Conservation (phyloP, 1,140 invertebrate genomes). For the Drosophila bifasciata region DNA sequence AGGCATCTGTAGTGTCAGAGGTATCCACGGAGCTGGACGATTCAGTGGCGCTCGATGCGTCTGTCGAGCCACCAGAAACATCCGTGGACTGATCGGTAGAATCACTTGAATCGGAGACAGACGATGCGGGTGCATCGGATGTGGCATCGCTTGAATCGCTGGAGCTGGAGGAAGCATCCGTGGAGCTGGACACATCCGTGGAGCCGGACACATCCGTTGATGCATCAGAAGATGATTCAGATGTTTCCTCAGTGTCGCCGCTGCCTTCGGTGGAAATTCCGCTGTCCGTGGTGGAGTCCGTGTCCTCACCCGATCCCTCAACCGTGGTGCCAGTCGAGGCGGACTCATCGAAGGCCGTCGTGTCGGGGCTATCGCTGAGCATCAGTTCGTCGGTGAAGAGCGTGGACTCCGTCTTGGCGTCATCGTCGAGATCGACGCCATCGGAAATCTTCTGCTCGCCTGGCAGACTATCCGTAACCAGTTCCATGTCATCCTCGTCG, state of each 20-base stretch:
- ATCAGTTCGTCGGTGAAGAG: constrained; percentile 86
- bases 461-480: constrained; percentile 32
- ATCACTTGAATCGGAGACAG: constrained; percentile 7
- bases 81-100: constrained; percentile 42
- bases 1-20: constrained; percentile 26
- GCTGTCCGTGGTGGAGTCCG: constrained; percentile 62
- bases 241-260: constrained; percentile 61
- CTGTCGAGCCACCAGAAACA: constrained; percentile 47
- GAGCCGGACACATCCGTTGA: constrained; percentile 39
- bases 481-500: constrained; percentile 84
- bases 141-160: constrained; percentile 34
- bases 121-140: constrained; percentile 17
- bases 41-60: constrained; percentile 17
- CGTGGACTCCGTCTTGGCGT: constrained; percentile 65
- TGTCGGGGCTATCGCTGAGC: constrained; percentile 86
- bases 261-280: constrained; percentile 70
- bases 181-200: constrained; percentile 23
- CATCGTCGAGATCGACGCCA: constrained; percentile 62
- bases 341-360: constrained; percentile 51
- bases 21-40: constrained; percentile 19
- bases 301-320: constrained; percentile 72
- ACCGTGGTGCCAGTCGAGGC: constrained; percentile 63
- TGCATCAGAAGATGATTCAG: constrained; percentile 26
- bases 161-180: constrained; percentile 15
- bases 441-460: constrained; percentile 52